Evolutionary conservation across 2,888 invertebrate genomes (phyloP).

Genomic region (Oasisia sp.): DNA sequence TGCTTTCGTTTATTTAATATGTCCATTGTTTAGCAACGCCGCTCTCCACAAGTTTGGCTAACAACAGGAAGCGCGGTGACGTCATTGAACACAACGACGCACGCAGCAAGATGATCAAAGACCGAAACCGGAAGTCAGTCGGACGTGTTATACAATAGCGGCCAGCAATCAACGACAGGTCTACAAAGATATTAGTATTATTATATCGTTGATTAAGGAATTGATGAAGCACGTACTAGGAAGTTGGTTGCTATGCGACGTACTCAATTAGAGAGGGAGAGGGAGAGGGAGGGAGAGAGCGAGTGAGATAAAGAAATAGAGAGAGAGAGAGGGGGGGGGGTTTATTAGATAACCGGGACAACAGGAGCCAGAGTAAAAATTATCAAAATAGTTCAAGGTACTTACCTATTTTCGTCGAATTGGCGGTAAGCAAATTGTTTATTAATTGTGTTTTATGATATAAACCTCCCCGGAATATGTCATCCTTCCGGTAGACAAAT

Average conservation of each 20-base stretch:
- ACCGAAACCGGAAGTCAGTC: neutral
- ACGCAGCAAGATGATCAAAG: neutral
- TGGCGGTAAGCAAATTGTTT: neutral
- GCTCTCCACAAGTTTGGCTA: neutral
- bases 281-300: too few species aligned
- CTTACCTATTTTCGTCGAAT: neutral
- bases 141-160: neutral
- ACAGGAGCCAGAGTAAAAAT: neutral
- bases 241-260: neutral
- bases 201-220: neutral
- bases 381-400: neutral
- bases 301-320: too few species aligned
- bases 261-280: neutral
- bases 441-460: neutral
- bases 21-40: neutral
- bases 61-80: neutral
- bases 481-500: neutral
- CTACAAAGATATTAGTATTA: neutral
- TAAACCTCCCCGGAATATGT: neutral
- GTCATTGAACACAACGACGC: neutral
- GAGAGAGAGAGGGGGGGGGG: too few species aligned
- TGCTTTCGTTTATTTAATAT: slow-evolving; percentile 5
- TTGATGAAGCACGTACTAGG: neutral
- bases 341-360: neutral
- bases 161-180: neutral